These are phyloP conservation scores for Stenichneumon culpator DNA, from an alignment of 2,888 invertebrate genomes.

Conservation along the genomic window DNA sequence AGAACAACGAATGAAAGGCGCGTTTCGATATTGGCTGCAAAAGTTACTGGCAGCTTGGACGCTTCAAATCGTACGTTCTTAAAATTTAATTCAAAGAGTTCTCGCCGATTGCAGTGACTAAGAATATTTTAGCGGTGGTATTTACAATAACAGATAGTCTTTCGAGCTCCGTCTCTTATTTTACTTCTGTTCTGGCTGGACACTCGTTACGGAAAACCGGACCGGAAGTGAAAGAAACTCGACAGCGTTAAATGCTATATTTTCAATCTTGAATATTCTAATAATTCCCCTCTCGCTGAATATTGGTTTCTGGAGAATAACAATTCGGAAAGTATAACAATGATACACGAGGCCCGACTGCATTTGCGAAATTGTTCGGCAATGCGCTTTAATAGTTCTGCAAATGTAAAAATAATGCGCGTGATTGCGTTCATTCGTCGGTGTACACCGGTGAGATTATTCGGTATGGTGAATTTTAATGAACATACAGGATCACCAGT, in stretches of 20 bases:
- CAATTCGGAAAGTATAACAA: neutral
- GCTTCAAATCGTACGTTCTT: no score
- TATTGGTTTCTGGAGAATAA: neutral
- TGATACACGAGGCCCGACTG: neutral
- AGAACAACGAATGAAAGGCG: no score
- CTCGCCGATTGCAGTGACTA: no score
- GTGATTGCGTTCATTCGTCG: neutral
- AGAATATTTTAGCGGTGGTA: no score
- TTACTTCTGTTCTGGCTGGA: no score
- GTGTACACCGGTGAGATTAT: neutral
- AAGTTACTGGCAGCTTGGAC: no score
- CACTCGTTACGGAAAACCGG: no score
- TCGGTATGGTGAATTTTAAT: neutral
- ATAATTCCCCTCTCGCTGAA: neutral
- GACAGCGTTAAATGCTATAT: neutral
- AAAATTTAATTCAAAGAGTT: no score
- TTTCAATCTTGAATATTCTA: neutral
- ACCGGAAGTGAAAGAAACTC: neutral
- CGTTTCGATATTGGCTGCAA: neutral
- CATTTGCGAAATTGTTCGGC: neutral
- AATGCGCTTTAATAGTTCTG: neutral
- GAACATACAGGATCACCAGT: conserved; percentile 2
- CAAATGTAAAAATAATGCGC: neutral
- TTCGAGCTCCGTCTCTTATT: no score
- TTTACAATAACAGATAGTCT: no score